Evolutionary conservation across 2,113 vertebrate genomes (phyloP).

Genomic region (Porphyrio hochstetteri): DNA sequence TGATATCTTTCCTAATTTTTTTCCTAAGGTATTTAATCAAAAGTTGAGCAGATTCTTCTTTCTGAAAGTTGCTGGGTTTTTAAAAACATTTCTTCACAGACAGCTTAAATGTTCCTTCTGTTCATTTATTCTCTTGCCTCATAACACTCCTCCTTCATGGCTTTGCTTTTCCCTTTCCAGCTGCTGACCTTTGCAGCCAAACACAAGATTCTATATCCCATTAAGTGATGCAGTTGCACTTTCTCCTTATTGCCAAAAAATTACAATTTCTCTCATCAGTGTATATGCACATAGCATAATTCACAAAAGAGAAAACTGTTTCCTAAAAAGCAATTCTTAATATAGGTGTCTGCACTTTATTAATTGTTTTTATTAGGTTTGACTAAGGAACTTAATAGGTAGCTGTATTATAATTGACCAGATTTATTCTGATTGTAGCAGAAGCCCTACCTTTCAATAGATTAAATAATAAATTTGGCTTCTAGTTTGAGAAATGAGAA

Average conservation of each 20-base stretch:
- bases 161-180: neutral
- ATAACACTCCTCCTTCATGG: neutral
- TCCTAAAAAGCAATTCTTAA: neutral
- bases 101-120: neutral
- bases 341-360: neutral
- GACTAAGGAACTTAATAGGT: neutral
- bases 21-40: neutral
- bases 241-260: neutral
- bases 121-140: neutral
- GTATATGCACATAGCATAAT: rapidly evolving
- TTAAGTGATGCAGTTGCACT: neutral
- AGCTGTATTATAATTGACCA: neutral
- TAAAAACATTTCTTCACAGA: neutral
- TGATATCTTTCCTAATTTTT: neutral
- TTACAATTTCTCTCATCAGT: neutral
- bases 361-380: neutral
- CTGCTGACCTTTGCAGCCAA: neutral
- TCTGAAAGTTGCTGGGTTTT: neutral
- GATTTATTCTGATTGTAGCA: neutral
- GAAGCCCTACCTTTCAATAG: neutral
- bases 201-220: neutral
- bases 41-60: neutral
- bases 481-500: neutral
- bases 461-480: neutral
- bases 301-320: neutral